Percentiles rank a stretch among this genome's conserved stretches.
Evolutionary conservation across 2,113 vertebrate species (phyloP).

Genomic region (rat (Rattus norvegicus)): DNA sequence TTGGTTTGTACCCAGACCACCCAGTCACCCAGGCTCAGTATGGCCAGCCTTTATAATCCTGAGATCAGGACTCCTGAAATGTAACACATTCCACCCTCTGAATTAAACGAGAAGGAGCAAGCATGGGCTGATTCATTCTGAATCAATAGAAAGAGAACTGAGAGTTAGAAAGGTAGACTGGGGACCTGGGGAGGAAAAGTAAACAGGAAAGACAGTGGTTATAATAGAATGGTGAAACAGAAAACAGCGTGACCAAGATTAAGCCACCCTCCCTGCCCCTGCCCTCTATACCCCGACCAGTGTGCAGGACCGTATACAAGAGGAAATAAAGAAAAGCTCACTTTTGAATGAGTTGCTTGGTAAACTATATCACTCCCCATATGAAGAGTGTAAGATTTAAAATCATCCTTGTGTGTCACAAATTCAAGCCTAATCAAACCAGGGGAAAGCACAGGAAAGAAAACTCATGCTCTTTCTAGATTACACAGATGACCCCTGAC

Average conservation of each 20-base stretch:
- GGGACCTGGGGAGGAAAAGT: background rate
- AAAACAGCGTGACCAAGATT: background rate
- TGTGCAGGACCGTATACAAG: background rate
- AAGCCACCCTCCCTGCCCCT: background rate
- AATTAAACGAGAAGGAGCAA: slow-evolving; percentile 46
- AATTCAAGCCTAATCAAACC: slow-evolving; percentile 7
- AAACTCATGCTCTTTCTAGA: background rate
- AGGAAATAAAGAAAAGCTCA: background rate
- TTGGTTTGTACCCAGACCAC: background rate
- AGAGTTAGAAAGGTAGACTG: background rate
- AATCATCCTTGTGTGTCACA: background rate
- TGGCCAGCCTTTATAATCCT: background rate
- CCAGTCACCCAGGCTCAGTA: background rate
- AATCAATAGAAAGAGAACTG: slow-evolving; percentile 6
- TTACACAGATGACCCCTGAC: background rate
- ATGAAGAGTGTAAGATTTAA: background rate
- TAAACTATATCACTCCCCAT: background rate
- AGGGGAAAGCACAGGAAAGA: background rate
- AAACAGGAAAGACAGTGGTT: background rate
- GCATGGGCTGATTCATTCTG: background rate
- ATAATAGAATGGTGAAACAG: background rate
- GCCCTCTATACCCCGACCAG: background rate
- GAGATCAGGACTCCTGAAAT: background rate
- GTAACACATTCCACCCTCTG: background rate
- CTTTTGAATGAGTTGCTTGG: background rate